phyloP scores from a whole-genome alignment of 2,888 invertebrate genomes.

The Volucella zonaria region DNA sequence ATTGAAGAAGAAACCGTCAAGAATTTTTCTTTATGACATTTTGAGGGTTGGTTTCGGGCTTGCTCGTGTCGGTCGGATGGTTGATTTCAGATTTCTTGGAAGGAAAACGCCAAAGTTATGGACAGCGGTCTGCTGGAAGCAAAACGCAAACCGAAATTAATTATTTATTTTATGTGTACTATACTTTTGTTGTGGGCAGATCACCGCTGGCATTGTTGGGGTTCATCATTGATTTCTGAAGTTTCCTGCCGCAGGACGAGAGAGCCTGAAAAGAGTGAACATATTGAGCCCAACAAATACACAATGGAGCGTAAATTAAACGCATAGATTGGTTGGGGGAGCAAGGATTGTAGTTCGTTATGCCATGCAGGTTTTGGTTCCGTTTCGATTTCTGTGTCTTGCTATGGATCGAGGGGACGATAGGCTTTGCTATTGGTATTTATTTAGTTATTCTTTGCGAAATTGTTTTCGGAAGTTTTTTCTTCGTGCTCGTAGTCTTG shows the following conservation, averaged over 20 bases:
- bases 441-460: conserved; percentile 59
- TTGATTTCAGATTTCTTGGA: background rate
- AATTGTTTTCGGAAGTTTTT: conserved; percentile 42
- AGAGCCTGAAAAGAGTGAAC: background rate
- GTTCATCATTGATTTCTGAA: conserved; percentile 40
- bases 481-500: background rate
- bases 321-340: conserved; percentile 23
- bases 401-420: background rate
- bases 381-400: too few species aligned
- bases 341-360: conserved; percentile 27
- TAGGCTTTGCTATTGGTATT: conserved; percentile 12
- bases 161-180: conserved; percentile 54
- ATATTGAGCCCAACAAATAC: background rate
- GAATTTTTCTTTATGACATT: conserved; percentile 4
- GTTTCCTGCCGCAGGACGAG: background rate
- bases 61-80: conserved; percentile 20
- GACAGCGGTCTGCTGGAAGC: conserved; percentile 40
- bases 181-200: conserved; percentile 33
- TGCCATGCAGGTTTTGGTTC: conserved; percentile 32
- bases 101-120: conserved; percentile 48
- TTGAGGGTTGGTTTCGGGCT: conserved; percentile 9
- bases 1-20: background rate
- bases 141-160: conserved; percentile 50
- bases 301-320: conserved; percentile 44
- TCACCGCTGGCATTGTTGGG: conserved; percentile 36